Percentiles rank a stretch among this genome's conserved stretches.
These are phyloP conservation scores for Drosophila simulans DNA, from an alignment of 1,140 invertebrate species.

Conservation along the genomic window DNA sequence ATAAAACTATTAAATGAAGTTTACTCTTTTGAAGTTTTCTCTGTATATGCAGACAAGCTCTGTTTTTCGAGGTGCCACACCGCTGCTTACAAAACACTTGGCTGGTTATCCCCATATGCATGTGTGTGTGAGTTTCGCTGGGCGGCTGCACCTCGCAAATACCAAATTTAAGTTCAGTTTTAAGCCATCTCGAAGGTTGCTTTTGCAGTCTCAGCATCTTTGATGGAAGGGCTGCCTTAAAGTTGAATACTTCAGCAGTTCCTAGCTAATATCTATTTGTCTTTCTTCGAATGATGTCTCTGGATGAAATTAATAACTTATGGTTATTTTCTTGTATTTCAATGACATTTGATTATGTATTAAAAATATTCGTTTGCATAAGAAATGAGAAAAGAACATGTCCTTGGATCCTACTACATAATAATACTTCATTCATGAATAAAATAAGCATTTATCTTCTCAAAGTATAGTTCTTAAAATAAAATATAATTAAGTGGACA, in stretches of 20 bases:
- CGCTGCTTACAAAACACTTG: slow-evolving; percentile 34
- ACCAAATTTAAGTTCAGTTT: slow-evolving; percentile 31
- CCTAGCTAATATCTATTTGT: background rate
- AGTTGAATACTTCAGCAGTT: slow-evolving; percentile 13
- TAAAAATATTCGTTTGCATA: background rate
- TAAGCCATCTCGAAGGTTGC: slow-evolving; percentile 26
- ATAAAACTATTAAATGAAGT: no score
- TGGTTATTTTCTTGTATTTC: background rate
- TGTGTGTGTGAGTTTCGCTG: slow-evolving; percentile 33
- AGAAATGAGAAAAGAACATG: background rate
- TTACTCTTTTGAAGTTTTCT: background rate
- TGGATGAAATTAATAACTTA: background rate
- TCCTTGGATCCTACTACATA: background rate
- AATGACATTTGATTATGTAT: no score
- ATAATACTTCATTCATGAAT: no score
- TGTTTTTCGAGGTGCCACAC: slow-evolving; percentile 33
- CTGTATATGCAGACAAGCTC: slow-evolving; percentile 63
- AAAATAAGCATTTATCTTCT: no score
- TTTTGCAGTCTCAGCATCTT: slow-evolving; percentile 67
- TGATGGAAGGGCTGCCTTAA: slow-evolving; percentile 4
- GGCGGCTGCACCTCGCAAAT: slow-evolving; percentile 36
- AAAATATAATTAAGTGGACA: slow-evolving; percentile 22
- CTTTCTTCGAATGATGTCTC: no score
- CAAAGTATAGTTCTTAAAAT: background rate
- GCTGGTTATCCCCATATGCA: slow-evolving; percentile 6